These are phyloP conservation scores for Rattus rattus DNA, from an alignment of 2,113 vertebrate species.

Conservation along the genomic window DNA sequence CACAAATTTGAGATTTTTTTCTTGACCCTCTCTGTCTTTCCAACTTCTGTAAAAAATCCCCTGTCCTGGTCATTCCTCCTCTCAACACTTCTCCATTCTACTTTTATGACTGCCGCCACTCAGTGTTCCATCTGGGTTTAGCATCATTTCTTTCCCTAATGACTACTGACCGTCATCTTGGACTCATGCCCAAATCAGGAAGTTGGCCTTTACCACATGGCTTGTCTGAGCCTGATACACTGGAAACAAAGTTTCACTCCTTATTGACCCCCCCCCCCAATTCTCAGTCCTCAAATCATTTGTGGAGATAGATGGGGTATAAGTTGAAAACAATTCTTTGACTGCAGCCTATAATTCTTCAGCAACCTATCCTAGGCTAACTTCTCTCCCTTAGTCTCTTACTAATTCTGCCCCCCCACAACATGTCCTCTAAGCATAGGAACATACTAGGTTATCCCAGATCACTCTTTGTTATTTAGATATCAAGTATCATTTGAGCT, in stretches of 20 bases:
- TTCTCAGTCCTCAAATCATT: not conserved
- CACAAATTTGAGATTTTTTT: not conserved
- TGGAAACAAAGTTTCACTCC: not conserved
- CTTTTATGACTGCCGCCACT: no score
- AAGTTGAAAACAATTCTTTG: not conserved
- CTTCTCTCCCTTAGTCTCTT: not conserved
- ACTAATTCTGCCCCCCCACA: no score
- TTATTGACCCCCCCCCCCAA: not conserved
- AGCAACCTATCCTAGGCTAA: not conserved
- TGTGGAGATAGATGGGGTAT: not conserved
- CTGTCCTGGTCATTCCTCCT: not conserved
- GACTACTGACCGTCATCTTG: not conserved
- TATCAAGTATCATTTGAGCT: not conserved
- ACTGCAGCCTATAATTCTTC: not conserved
- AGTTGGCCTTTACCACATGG: not conserved
- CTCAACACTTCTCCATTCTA: not conserved
- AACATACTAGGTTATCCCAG: not conserved
- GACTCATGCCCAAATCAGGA: not conserved
- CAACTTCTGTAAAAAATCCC: not conserved
- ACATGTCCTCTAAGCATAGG: not conserved
- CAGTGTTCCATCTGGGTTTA: not conserved
- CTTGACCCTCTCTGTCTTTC: not conserved
- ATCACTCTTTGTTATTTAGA: constrained; percentile 13
- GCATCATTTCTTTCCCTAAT: not conserved
- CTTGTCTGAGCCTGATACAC: not conserved